Evolutionary conservation across 1,140 invertebrate species (phyloP), one percentile per base, ranked within the genome.

Genomic region (Drosophila rhopaloa): DNA sequence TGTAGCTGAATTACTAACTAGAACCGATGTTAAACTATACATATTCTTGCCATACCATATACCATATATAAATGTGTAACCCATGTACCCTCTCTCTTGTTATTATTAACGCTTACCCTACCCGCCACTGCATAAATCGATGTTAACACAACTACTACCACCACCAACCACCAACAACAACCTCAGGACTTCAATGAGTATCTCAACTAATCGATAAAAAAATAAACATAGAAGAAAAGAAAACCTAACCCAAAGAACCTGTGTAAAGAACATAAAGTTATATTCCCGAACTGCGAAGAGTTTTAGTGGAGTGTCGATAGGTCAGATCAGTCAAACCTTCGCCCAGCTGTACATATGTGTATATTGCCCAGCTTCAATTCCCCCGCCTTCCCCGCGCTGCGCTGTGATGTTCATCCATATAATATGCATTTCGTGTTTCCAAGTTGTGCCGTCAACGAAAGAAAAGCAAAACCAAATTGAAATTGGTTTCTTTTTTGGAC

Each of bases 141-240:
- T 81, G 85, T 88, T 88, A 88, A 88, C 84, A 88, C 83, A 79
- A 88, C 79, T 70, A 89, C 79, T 89, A 76, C 60, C 48, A 65
- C 73, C 68, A 88, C 82, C 72, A 84, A 85, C 76, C 84, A 85
- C 76, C 84, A 79, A 76, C 73, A 65, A 75, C 70, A 73, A 75
- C 55, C 54, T 83, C 79, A 92, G 91, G 91, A 92, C 88, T 92
- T 92, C 91, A 92, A 92, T 92, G 91, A 92, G 89, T 92, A 92
- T 90, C 81, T 92, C 58, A 92, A 92, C 76, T 92, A 82, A 91
- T 61, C 57, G 62, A 66, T 48, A 46, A 66, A 70, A 55, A 62
- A 62, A 41, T 48, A 43, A 53, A 51, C 10, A 14, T 41, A 66
- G 47, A 54, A 43, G 32, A 57, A 35, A 58, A 43, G 32, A 50